Evolutionary conservation across 2,888 invertebrate species (phyloP).

Genomic region (Eulithis testata): DNA sequence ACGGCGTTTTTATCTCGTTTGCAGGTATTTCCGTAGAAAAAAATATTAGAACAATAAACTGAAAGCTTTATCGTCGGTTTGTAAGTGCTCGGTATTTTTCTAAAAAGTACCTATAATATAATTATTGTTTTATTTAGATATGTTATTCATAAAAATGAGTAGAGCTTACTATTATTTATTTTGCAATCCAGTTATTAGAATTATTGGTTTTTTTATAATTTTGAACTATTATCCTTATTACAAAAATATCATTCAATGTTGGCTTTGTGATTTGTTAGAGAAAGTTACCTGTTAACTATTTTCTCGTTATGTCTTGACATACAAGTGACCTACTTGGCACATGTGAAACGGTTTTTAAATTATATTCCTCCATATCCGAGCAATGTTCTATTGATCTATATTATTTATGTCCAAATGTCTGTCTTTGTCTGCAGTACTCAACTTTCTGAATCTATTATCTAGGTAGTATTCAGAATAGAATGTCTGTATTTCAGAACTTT

Average conservation of each 20-base stretch:
- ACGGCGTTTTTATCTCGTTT: conserved; percentile 28
- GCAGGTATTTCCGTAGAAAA: conserved; percentile 11
- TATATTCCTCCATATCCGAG: conserved; percentile 53
- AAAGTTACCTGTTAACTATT: conserved; percentile 53
- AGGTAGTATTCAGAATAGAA: neutral
- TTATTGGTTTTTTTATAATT: no score
- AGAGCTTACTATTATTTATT: no score
- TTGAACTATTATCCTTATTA: conserved; percentile 26
- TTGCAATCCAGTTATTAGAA: no score
- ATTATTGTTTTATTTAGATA: no score
- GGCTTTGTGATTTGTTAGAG: conserved; percentile 45
- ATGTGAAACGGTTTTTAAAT: conserved; percentile 56
- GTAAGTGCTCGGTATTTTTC: no score
- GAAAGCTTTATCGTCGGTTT: no score
- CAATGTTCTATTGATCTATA: conserved; percentile 35
- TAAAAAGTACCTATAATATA: no score
- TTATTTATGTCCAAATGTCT: neutral
- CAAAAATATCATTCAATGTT: conserved; percentile 43
- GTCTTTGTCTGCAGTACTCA: neutral
- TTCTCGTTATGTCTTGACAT: conserved; percentile 60
- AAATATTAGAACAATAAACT: neutral
- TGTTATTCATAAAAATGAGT: no score
- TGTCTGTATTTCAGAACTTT: conserved; percentile 12
- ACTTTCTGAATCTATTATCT: neutral
- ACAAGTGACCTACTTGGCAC: conserved; percentile 78